Evolutionary conservation across 1,140 invertebrate species (phyloP).

Genomic region (Hyposmocoma kahamanoa): DNA sequence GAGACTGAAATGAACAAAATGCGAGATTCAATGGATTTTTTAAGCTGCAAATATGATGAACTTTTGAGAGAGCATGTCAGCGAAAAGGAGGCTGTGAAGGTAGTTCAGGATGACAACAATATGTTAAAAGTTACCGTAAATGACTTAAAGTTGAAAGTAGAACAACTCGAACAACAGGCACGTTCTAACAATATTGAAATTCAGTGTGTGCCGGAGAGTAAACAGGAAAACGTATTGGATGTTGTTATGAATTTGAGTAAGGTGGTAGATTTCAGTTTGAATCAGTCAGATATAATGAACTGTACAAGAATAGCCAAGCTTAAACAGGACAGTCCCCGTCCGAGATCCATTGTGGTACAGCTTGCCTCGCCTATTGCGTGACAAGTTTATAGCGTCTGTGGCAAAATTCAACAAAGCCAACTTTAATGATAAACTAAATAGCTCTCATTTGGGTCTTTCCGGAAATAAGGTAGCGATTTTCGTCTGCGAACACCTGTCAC

Average conservation of each 20-base stretch:
- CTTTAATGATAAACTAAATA: neutral
- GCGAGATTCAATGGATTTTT: no score
- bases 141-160: no score
- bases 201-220: neutral
- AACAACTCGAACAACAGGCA: neutral
- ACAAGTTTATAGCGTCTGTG: neutral
- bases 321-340: neutral
- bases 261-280: neutral
- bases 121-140: no score
- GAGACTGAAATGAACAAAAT: no score
- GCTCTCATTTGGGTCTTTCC: neutral
- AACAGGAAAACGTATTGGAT: no score
- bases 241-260: neutral
- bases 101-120: no score
- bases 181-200: neutral
- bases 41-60: no score
- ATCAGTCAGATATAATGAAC: neutral
- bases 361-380: neutral
- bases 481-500: slow-evolving; percentile 4
- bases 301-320: neutral
- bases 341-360: neutral
- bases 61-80: no score
- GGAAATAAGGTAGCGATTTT: neutral
- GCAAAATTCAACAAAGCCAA: slow-evolving; percentile 3
- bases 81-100: no score